Evolutionary conservation across 2,113 vertebrate species (phyloP), one percentile per base, ranked within the genome.

Genomic region (Fulica atra): DNA sequence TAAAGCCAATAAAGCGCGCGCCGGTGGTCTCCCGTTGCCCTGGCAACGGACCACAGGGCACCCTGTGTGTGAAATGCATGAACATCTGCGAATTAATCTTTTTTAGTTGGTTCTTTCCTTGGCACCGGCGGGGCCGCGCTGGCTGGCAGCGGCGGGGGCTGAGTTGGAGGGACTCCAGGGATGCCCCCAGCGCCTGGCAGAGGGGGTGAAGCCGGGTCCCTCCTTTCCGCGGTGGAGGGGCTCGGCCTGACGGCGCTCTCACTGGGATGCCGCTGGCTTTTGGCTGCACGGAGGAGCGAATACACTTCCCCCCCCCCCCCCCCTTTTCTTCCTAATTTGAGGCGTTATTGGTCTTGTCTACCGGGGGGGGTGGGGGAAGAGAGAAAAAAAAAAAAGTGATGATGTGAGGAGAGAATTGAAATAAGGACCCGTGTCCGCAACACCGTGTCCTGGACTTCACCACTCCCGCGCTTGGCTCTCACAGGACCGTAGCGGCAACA

Each of bases 1-100:
- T 99, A 98, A 99, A 99, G 98, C 98, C 98, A 99, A 98, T 98
- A 98, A 98, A 98, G 97, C 89, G 72, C 98, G 8, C 97, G 79
- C 98, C 98, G 98, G 98, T 99, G 99, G 98, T 99, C 98, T 98
- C 97, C 92, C 1, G 99, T 99, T 99, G 98, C 99, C 99, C 98
- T 99, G 98, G 99, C 98, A 99, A 99, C 99, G 4, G 98, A 98
- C 98, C 98, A 98, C 98, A 97, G 98, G 98, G 97, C 98, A 98
- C 97, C 97, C 98, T 98, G 96, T 98, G 97, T 99, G 98, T 98
- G 98, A 98, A 98, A 98, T 97, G 98, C 97, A 97, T 98, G 98
- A 98, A 98, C 98, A 98, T 98, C 98, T 98, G 98, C 83, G 97
- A 98, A 98, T 98, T 98, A 98, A 98, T 98, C 98, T 97, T 98